phyloP scores from a whole-genome alignment of 1,140 invertebrate genomes.

The Thaumetopoea pityocampa region DNA sequence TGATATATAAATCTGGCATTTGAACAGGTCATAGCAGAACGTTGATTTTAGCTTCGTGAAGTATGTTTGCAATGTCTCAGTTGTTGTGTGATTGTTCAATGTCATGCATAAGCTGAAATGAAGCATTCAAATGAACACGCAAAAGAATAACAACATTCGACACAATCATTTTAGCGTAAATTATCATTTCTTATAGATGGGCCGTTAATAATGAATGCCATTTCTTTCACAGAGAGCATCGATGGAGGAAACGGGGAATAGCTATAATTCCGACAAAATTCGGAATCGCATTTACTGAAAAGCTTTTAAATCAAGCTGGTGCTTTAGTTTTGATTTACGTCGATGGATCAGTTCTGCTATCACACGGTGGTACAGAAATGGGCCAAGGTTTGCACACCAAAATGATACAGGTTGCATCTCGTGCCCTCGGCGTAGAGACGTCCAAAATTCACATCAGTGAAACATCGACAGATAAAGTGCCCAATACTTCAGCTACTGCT shows the following conservation, averaged over 20 bases:
- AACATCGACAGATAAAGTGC: slow-evolving; percentile 94
- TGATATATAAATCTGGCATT: too few species aligned
- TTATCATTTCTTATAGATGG: slow-evolving; percentile 27
- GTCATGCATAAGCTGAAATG: too few species aligned
- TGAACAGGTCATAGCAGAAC: too few species aligned
- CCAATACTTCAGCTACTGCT: slow-evolving; percentile 95
- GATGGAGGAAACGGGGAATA: slow-evolving; percentile 93
- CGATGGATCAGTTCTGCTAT: slow-evolving; percentile 95
- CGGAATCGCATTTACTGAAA: slow-evolving; percentile 89
- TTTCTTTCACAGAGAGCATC: slow-evolving; percentile 80
- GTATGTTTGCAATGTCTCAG: too few species aligned
- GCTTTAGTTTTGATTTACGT: slow-evolving; percentile 92
- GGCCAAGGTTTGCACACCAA: slow-evolving; percentile 97
- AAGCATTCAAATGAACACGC: too few species aligned
- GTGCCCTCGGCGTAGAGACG: slow-evolving; percentile 83
- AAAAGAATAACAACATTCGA: too few species aligned
- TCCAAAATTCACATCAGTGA: slow-evolving; percentile 92
- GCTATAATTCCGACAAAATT: slow-evolving; percentile 93
- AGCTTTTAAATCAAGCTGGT: slow-evolving; percentile 91
- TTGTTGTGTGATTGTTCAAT: too few species aligned
- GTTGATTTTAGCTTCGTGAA: too few species aligned
- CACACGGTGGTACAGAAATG: slow-evolving; percentile 96
- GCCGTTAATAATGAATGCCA: slow-evolving; percentile 4
- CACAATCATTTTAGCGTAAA: slow-evolving; percentile 1
- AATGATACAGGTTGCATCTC: slow-evolving; percentile 92